A percentile compares a stretch with the other conserved stretches of the same genome.
Conservation (phyloP, 2,888 invertebrate genomes). For the Gerris lacustris region DNA sequence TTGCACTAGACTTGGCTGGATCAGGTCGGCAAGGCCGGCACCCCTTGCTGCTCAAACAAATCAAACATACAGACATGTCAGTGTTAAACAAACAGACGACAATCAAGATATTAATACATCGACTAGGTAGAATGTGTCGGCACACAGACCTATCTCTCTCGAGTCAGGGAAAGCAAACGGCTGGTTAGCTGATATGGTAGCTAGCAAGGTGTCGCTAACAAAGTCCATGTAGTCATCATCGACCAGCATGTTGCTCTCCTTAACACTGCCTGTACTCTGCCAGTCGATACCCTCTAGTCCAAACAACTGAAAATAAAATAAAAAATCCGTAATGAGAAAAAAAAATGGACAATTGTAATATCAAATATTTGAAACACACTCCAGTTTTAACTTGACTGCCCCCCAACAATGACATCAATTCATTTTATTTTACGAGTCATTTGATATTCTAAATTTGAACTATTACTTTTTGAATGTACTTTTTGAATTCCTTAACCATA, state of each 20-base stretch:
- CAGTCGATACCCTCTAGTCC: conserved; percentile 63
- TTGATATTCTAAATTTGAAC: no score
- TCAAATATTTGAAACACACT: no score
- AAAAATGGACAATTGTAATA: no score
- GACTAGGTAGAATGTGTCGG: not conserved
- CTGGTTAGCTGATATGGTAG: conserved; percentile 67
- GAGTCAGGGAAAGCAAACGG: conserved; percentile 95
- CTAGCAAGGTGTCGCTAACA: conserved; percentile 82
- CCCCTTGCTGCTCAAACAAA: conserved; percentile 51
- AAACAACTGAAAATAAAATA: conserved; percentile 43
- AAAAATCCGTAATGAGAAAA: not conserved
- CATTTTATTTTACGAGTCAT: no score
- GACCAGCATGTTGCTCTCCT: conserved; percentile 40
- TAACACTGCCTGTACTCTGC: conserved; percentile 52
- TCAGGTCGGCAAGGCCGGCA: conserved; percentile 85
- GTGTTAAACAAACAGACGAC: no score
- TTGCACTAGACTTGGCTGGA: conserved; percentile 94
- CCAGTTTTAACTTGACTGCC: no score
- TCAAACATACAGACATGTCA: not conserved
- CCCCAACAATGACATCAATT: no score
- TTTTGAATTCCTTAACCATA: no score
- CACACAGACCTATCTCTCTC: conserved; percentile 74
- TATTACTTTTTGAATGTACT: no score
- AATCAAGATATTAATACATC: not conserved
- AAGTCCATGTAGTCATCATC: conserved; percentile 68